Percentiles rank a stretch among this genome's conserved stretches.
phyloP scores from a whole-genome alignment of 2,797 vertebrate species.

The Craterocephalus amniculus region DNA sequence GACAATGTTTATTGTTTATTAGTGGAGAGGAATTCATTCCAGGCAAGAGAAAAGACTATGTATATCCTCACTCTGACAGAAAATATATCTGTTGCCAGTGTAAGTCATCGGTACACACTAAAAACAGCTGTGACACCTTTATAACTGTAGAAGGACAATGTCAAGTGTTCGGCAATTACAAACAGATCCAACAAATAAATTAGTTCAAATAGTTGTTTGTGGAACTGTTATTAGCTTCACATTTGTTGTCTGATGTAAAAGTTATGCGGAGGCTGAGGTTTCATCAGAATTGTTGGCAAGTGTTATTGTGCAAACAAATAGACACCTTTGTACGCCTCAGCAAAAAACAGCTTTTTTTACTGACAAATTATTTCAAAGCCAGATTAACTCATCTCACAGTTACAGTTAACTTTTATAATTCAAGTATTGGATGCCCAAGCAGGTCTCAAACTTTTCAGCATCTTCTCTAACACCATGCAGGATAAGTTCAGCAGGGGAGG shows the following conservation, averaged over 20 bases:
- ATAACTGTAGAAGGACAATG: constrained; percentile 3
- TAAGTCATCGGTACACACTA: constrained; percentile 15
- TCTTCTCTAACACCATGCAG: not conserved
- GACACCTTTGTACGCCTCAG: not conserved
- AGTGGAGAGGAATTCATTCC: constrained; percentile 47
- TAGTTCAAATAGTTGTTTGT: not conserved
- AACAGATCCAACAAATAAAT: not conserved
- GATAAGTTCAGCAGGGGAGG: not conserved
- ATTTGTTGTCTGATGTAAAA: not conserved
- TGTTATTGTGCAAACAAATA: constrained; percentile 1
- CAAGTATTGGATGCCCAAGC: not conserved
- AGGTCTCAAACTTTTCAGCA: too few species aligned
- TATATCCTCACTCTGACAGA: constrained; percentile 42
- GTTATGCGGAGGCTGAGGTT: constrained; percentile 1
- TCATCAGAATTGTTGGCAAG: not conserved
- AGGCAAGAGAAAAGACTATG: constrained; percentile 47
- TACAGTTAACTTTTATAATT: not conserved
- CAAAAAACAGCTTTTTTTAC: not conserved
- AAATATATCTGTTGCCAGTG: constrained; percentile 28
- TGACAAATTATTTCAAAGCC: not conserved
- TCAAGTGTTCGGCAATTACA: constrained; percentile 2
- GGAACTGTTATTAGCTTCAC: not conserved
- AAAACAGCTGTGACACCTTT: not conserved
- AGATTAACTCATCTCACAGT: not conserved
- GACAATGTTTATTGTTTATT: constrained; percentile 44